Conservation (phyloP, 2,797 vertebrate genomes). For the Pygocentrus nattereri region DNA sequence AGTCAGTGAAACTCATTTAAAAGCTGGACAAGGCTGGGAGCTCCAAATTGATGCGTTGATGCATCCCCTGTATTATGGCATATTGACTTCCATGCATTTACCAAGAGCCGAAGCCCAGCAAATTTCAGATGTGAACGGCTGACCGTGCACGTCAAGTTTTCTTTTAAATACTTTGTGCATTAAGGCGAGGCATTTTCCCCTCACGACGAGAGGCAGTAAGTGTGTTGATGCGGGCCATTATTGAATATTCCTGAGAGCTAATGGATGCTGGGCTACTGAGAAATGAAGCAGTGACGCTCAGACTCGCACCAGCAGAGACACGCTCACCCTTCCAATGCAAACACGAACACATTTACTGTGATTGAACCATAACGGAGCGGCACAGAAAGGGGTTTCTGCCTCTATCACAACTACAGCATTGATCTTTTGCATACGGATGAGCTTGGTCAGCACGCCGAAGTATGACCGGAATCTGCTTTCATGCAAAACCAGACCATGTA, state of each 20-base stretch:
- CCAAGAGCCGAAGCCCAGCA: not conserved
- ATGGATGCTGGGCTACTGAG: conserved; percentile 45
- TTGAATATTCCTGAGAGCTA: conserved; percentile 45
- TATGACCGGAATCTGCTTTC: too few relatives aligned
- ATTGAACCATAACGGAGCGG: not conserved
- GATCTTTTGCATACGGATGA: too few relatives aligned
- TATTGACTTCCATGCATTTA: conserved; percentile 39
- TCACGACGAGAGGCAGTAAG: conserved; percentile 37
- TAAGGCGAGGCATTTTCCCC: conserved; percentile 45
- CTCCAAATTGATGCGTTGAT: not conserved
- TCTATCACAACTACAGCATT: too few relatives aligned
- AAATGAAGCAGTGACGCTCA: conserved; percentile 19
- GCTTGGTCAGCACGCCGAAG: too few relatives aligned
- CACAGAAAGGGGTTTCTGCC: too few relatives aligned
- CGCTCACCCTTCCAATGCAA: not conserved
- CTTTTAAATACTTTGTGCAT: conserved; percentile 57
- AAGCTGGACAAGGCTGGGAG: not conserved
- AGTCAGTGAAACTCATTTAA: not conserved
- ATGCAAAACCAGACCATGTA: too few relatives aligned
- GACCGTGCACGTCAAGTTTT: conserved; percentile 48
- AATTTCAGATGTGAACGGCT: conserved; percentile 43
- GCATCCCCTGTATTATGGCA: conserved; percentile 2
- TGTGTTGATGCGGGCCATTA: conserved; percentile 53
- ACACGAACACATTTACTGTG: conserved; percentile 7
- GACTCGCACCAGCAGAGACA: not conserved